A percentile compares a stretch with the other conserved stretches of the same genome.
phyloP scores from a whole-genome alignment of 1,140 invertebrate genomes.

The Dermatophagoides farinae region DNA sequence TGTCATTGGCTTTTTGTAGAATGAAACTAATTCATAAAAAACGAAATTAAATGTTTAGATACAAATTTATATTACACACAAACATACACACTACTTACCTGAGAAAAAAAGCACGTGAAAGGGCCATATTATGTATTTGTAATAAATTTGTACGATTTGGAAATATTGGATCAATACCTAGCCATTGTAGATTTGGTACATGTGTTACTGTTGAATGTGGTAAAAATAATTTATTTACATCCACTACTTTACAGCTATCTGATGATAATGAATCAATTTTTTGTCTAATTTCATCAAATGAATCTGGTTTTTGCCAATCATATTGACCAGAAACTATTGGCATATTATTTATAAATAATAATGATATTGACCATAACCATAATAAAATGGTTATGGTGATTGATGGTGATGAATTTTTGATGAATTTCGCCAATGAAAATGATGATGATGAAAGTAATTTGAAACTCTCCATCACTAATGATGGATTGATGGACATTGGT shows the following conservation, averaged over 20 bases:
- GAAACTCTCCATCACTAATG: too few species aligned
- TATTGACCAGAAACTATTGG: conserved; percentile 36
- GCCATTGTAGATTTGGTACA: conserved; percentile 76
- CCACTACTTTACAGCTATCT: conserved; percentile 71
- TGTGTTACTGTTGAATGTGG: conserved; percentile 65
- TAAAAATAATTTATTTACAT: conserved; percentile 59
- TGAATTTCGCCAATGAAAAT: too few species aligned
- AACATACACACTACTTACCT: conserved; percentile 24
- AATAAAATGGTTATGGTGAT: neutral
- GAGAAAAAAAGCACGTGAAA: conserved; percentile 83
- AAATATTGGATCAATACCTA: conserved; percentile 83
- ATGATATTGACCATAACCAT: neutral
- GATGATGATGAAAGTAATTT: too few species aligned
- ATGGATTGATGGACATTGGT: too few species aligned
- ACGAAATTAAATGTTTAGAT: neutral
- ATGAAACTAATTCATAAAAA: conserved; percentile 47
- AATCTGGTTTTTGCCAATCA: conserved; percentile 65
- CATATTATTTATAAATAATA: neutral
- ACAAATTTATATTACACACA: neutral
- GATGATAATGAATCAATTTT: conserved; percentile 50
- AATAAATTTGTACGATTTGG: conserved; percentile 77
- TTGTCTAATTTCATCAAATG: conserved; percentile 62
- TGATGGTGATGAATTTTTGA: too few species aligned
- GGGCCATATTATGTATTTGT: conserved; percentile 84
- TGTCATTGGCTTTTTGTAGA: conserved; percentile 59